Conservation (phyloP, 2,888 invertebrate species). For the Mythimna vitellina region DNA sequence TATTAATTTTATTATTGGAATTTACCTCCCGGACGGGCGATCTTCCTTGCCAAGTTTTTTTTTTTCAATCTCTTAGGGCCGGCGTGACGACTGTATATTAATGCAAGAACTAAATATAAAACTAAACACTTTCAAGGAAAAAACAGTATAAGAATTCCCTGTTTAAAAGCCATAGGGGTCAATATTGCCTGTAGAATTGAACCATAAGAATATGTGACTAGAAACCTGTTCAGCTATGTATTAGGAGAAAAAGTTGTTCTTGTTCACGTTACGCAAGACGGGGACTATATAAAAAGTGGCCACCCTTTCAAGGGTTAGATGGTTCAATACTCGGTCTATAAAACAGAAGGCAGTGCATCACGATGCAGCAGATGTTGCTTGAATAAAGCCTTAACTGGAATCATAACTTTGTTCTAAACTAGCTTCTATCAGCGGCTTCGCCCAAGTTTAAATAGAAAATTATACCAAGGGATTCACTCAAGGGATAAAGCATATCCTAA, state of each 20-base stretch:
- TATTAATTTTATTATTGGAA: slow-evolving; percentile 38
- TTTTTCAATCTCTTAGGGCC: slow-evolving; percentile 52
- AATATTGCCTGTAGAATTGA: slow-evolving; percentile 24
- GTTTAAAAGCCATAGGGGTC: slow-evolving; percentile 17
- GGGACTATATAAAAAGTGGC: slow-evolving; percentile 82
- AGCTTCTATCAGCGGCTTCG: too few species aligned
- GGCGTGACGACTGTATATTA: slow-evolving; percentile 66
- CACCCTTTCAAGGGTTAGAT: slow-evolving; percentile 85
- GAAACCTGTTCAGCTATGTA: slow-evolving; percentile 73
- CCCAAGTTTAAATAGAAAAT: too few species aligned
- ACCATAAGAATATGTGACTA: slow-evolving; percentile 60
- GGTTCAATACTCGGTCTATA: slow-evolving; percentile 80
- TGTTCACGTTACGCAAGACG: slow-evolving; percentile 86
- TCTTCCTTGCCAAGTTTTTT: slow-evolving; percentile 30
- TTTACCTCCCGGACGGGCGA: background rate
- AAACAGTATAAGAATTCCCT: background rate
- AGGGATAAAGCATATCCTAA: too few species aligned
- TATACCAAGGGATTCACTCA: too few species aligned
- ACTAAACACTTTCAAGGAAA: slow-evolving; percentile 8
- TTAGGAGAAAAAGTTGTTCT: slow-evolving; percentile 82
- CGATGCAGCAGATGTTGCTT: slow-evolving; percentile 45
- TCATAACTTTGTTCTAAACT: slow-evolving; percentile 42
- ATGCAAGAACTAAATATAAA: slow-evolving; percentile 43
- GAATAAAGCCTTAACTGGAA: slow-evolving; percentile 51
- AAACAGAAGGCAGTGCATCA: slow-evolving; percentile 74